Base-by-base conservation (phyloP, 1,140 invertebrate species). In the Achatina immaculata region DNA sequence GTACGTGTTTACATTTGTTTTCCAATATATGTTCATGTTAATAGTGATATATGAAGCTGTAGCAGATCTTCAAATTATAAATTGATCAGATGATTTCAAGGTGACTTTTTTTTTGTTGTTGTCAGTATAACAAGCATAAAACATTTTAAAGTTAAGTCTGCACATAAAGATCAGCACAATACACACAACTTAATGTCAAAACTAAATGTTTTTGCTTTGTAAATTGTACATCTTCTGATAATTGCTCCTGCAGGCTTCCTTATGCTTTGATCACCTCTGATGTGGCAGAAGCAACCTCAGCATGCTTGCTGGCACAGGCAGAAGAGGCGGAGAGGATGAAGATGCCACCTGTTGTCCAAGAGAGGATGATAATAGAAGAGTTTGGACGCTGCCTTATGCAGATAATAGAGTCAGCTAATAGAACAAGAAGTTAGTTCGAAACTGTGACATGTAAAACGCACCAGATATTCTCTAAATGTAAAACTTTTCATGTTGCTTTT, bases 211-310 rank as follows among this genome's bases (percentile, higher is more conserved):
- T n/a, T n/a, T n/a, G n/a, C n/a, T n/a, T n/a, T n/a, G n/a, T n/a
- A n/a, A n/a, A n/a, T n/a, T n/a, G n/a, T n/a, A n/a, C n/a, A n/a
- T n/a, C n/a, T n/a, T n/a, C n/a, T n/a, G n/a, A n/a, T n/a, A n/a
- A 48, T 31, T 62, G 58, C 73, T 71, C 86, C 84, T 88, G 66
- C 84, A 96, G 95, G 85, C 94, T 96, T 91, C 95, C 96, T 38
- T 96, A 95, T 89, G 95, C 94, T 84, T 96, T 96, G 90, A 94
- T 99, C 86, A 98, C 96, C 3, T 93, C 95, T 45, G 97, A 98
- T 90, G 96, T 99, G 2, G 95, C 99, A 4, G 97, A 98, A 90
- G 97, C 98, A 42, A 98, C 98, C 1, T 96, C 96, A 88, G 95
- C 97, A 86, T 99, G 98, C 92, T 93, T 99, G 85, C 92, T 99